Evolutionary conservation across 2,797 vertebrate genomes (phyloP).

Genomic region (Novumbra hubbsi): DNA sequence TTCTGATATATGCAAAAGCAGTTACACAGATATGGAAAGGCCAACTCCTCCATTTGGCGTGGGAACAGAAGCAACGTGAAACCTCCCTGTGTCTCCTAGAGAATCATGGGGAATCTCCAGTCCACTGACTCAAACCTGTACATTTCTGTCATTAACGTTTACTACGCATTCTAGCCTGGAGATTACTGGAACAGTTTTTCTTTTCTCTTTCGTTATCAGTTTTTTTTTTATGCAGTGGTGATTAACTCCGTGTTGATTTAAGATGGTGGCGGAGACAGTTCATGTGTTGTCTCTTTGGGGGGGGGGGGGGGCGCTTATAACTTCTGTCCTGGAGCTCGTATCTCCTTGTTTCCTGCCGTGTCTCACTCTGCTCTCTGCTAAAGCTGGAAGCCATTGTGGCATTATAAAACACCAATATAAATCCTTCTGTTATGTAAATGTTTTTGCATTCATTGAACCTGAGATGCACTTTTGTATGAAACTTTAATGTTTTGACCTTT

Average conservation of each 20-base stretch:
- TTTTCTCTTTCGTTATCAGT: conserved; percentile 43
- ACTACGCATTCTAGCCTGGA: conserved; percentile 97
- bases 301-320: conserved; percentile 44
- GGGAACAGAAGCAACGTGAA: conserved; percentile 89
- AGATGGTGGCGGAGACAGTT: conserved; percentile 64
- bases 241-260: conserved; percentile 90
- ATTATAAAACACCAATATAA: conserved; percentile 60
- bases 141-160: conserved; percentile 99
- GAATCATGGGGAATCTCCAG: conserved; percentile 83
- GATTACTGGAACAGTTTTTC: conserved; percentile 87
- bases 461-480: conserved; percentile 84
- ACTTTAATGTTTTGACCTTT: conserved; percentile 80
- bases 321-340: conserved; percentile 61
- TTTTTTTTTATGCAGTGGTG: conserved; percentile 76
- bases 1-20: conserved; percentile 81
- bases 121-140: conserved; percentile 93
- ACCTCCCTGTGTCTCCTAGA: conserved; percentile 75
- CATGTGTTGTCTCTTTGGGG: conserved; percentile 68
- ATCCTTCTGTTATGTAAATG: conserved; percentile 74
- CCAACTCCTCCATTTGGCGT: conserved; percentile 75
- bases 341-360: conserved; percentile 59
- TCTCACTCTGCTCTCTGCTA: conserved; percentile 54
- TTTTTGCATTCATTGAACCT: conserved; percentile 79
- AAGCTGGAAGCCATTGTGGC: conserved; percentile 70
- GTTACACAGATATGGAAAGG: conserved; percentile 71